A percentile compares a stretch with the other conserved stretches of the same genome.
phyloP scores from a whole-genome alignment of 1,140 invertebrate species.

The Leptinotarsa defecta region DNA sequence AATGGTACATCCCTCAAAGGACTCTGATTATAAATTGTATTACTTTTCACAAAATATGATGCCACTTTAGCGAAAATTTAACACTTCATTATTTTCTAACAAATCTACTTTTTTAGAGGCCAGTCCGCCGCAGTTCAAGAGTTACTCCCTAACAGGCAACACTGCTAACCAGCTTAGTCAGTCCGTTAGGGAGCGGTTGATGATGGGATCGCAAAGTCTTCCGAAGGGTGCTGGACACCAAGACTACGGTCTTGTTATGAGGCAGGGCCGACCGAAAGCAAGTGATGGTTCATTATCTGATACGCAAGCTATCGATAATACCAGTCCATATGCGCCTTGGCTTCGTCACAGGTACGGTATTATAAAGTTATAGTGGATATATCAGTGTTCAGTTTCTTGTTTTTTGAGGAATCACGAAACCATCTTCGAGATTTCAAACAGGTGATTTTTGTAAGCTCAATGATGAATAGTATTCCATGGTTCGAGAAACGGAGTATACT shows the following conservation, averaged over 20 bases:
- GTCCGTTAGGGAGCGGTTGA: slow-evolving; percentile 77
- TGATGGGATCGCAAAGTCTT: slow-evolving; percentile 77
- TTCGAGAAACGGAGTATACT: too few relatives aligned
- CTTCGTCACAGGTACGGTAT: slow-evolving; percentile 65
- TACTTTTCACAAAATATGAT: too few relatives aligned
- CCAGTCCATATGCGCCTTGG: slow-evolving; percentile 71
- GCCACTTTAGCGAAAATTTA: too few relatives aligned
- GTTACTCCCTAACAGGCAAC: slow-evolving; percentile 79
- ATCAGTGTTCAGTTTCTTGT: too few relatives aligned
- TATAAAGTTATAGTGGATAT: too few relatives aligned
- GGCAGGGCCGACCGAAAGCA: slow-evolving; percentile 64
- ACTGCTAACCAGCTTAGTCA: slow-evolving; percentile 83
- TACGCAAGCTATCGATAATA: slow-evolving; percentile 69
- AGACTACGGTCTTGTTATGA: slow-evolving; percentile 54
- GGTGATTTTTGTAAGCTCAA: too few relatives aligned
- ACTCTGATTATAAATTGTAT: too few relatives aligned
- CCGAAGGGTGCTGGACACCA: slow-evolving; percentile 74
- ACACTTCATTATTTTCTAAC: too few relatives aligned
- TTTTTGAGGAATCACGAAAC: too few relatives aligned
- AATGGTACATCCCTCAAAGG: too few relatives aligned
- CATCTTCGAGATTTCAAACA: too few relatives aligned
- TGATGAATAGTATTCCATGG: too few relatives aligned
- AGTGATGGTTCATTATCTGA: slow-evolving; percentile 82
- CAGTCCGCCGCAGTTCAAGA: slow-evolving; percentile 66
- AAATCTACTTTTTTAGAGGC: slow-evolving; percentile 35